Percentiles rank a stretch among this genome's conserved stretches.
phyloP scores from a whole-genome alignment of 1,140 invertebrate species.

The Phymastichus coffea region DNA sequence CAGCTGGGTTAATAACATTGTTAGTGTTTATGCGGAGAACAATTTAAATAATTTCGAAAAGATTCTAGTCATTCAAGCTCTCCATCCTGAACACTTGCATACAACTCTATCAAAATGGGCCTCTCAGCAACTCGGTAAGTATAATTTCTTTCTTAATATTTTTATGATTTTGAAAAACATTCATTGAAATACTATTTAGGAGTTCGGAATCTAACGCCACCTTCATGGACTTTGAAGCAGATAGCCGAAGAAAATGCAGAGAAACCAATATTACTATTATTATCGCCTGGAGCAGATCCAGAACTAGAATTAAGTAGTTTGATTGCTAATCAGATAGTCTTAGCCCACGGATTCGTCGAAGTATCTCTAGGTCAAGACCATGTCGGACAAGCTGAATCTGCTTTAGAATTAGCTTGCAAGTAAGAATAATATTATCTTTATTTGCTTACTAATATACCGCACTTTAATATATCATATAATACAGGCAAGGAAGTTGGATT shows the following conservation, averaged over 20 bases:
- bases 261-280: conserved; percentile 69
- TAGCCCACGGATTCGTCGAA: conserved; percentile 52
- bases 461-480: background rate
- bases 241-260: conserved; percentile 50
- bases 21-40: conserved; percentile 54
- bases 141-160: background rate
- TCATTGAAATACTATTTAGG: conserved; percentile 29
- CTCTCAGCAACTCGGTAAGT: conserved; percentile 65
- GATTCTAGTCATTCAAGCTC: conserved; percentile 77
- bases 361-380: conserved; percentile 74
- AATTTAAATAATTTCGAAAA: conserved; percentile 77
- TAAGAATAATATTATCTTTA: conserved; percentile 14
- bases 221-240: conserved; percentile 45
- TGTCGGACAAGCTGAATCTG: conserved; percentile 62
- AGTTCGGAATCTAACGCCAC: conserved; percentile 44
- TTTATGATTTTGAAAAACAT: background rate
- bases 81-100: conserved; percentile 80
- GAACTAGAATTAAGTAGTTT: conserved; percentile 71
- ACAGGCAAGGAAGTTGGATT: conserved; percentile 70
- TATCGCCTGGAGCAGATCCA: conserved; percentile 75
- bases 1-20: conserved; percentile 47
- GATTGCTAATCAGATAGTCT: conserved; percentile 47
- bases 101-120: conserved; percentile 71
- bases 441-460: background rate
- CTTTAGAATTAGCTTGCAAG: conserved; percentile 56